Conservation (phyloP, 2,888 invertebrate species). For the Nephrotoma appendiculata region DNA sequence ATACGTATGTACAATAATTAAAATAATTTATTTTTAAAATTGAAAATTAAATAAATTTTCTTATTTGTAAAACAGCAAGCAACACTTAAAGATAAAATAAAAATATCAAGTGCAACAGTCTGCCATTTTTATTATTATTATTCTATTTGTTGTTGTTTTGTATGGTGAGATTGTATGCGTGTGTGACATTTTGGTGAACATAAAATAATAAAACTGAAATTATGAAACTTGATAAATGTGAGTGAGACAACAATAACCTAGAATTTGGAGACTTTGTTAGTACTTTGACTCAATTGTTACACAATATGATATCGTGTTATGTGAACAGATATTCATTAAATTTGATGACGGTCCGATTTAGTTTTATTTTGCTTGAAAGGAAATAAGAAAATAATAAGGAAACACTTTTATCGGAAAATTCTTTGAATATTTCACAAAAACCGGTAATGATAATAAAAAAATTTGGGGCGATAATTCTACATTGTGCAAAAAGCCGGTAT, state of each 20-base stretch:
- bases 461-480: no score
- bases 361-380: background rate
- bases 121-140: slow-evolving; percentile 1
- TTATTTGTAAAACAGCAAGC: background rate
- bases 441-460: no score
- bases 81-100: background rate
- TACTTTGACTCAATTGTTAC: background rate
- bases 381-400: background rate
- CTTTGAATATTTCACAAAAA: no score
- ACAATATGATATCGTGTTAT: background rate
- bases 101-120: slow-evolving; percentile 3
- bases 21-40: background rate
- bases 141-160: background rate
- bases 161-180: background rate
- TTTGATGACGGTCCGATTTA: background rate
- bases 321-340: background rate
- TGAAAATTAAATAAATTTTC: background rate
- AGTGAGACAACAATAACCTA: background rate
- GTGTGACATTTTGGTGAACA: background rate
- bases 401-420: background rate
- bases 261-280: background rate
- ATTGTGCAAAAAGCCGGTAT: no score
- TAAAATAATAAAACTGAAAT: background rate
- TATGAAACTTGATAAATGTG: background rate
- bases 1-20: background rate